A percentile compares a stretch with the other conserved stretches of the same genome.
Conservation (phyloP, 2,113 vertebrate genomes). For the Phylloscopus trochilus region DNA sequence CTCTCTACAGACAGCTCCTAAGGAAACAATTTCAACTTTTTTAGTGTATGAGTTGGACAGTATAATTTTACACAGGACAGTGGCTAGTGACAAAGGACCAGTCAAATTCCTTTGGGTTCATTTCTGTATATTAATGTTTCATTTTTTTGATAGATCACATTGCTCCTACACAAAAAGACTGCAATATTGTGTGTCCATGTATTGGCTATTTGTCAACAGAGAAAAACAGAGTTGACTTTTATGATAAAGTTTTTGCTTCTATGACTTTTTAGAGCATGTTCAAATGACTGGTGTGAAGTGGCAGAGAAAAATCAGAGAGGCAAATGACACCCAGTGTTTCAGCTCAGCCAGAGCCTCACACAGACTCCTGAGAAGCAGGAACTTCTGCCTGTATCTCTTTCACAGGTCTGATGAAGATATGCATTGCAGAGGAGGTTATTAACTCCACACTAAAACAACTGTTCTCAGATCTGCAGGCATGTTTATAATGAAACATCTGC, state of each 20-base stretch:
- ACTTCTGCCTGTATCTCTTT: not conserved
- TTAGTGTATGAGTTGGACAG: not conserved
- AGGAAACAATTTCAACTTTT: not conserved
- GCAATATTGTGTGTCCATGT: not conserved
- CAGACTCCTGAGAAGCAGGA: not conserved
- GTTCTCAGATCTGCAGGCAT: not conserved
- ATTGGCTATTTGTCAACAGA: not conserved
- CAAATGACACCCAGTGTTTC: not conserved
- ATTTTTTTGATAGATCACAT: not conserved
- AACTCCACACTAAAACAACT: not conserved
- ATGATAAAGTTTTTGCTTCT: not conserved
- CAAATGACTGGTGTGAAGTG: not conserved
- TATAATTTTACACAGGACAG: not conserved
- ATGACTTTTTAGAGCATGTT: not conserved
- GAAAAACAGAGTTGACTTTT: not conserved
- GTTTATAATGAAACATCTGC: slow-evolving; percentile 9
- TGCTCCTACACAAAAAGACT: not conserved
- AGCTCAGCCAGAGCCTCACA: not conserved
- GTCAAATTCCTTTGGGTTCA: not conserved
- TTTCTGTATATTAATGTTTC: not conserved
- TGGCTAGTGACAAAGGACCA: not conserved
- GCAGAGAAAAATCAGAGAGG: not conserved
- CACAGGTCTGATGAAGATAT: not conserved
- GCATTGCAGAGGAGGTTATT: not conserved
- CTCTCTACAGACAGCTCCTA: not conserved